Evolutionary conservation across 2,888 invertebrate genomes (phyloP).

Genomic region (Brachypalpus laphriformis): DNA sequence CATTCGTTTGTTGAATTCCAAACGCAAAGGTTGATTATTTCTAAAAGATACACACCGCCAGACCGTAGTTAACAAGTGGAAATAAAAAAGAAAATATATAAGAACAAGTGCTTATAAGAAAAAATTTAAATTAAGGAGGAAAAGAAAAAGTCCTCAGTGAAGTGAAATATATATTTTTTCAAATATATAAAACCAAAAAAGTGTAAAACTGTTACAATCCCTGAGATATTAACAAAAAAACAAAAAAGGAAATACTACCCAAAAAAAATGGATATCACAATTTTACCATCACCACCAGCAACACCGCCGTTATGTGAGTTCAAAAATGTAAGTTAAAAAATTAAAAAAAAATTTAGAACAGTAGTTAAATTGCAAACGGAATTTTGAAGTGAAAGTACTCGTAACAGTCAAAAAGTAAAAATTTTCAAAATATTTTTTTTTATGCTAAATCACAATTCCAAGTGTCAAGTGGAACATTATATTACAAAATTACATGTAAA

Average conservation of each 20-base stretch:
- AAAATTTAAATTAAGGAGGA: conserved; percentile 11
- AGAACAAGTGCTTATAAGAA: conserved; percentile 31
- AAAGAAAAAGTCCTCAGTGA: conserved; percentile 55
- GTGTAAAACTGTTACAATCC: conserved; percentile 33
- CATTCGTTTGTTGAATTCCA: conserved; percentile 82
- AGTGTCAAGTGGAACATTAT: background rate
- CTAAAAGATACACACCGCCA: conserved; percentile 40
- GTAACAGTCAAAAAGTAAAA: background rate
- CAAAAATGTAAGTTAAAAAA: conserved; percentile 80
- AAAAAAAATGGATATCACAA: conserved; percentile 80
- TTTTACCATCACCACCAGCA: conserved; percentile 87
- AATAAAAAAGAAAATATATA: conserved; percentile 35
- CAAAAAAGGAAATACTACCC: conserved; percentile 28
- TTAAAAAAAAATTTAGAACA: background rate
- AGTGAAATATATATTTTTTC: conserved; percentile 57
- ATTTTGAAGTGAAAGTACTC: conserved; percentile 47
- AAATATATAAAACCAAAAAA: conserved; percentile 63
- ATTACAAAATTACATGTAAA: too few species aligned
- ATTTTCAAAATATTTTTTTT: too few species aligned
- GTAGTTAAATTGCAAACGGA: conserved; percentile 39
- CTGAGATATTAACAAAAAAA: conserved; percentile 17
- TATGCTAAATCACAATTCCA: background rate
- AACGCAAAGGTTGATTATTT: conserved; percentile 79
- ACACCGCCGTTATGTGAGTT: conserved; percentile 87
- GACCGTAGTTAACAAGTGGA: conserved; percentile 4